A percentile compares a stretch with the other conserved stretches of the same genome.
Evolutionary conservation across 37 sponge, comb jelly and placozoan species (phyloP).

Genomic region (Aplysina aerophoba): DNA sequence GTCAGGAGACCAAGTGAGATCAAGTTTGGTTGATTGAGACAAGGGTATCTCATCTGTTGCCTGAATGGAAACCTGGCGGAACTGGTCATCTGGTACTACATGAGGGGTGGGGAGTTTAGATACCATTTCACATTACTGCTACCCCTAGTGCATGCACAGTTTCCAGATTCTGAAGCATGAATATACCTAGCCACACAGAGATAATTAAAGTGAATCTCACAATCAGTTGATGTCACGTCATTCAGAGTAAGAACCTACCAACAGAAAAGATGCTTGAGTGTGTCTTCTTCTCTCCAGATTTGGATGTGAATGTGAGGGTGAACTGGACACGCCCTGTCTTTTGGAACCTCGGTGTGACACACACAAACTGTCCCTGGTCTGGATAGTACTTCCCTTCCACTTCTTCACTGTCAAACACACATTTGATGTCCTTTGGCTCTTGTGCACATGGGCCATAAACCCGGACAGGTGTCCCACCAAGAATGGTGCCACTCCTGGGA

Average conservation of each 20-base stretch:
- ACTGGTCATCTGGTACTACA: too few species aligned
- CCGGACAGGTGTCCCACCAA: constrained; percentile 18
- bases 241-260: not conserved
- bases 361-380: not conserved
- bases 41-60: too few species aligned
- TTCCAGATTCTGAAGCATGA: too few species aligned
- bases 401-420: not conserved
- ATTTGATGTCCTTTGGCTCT: not conserved
- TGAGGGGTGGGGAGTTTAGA: too few species aligned
- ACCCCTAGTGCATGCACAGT: too few species aligned
- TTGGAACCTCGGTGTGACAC: not conserved
- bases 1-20: not conserved
- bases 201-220: too few species aligned
- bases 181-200: too few species aligned
- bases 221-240: too few species aligned
- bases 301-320: not conserved
- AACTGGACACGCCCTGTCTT: not conserved
- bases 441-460: constrained; percentile 1
- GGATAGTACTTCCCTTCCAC: not conserved
- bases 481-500: not conserved
- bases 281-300: not conserved
- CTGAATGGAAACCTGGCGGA: too few species aligned
- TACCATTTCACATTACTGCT: too few species aligned
- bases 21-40: too few species aligned
- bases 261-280: not conserved